These are phyloP conservation scores for Chiroxiphia lanceolata DNA, from an alignment of 2,797 vertebrate genomes.

Conservation along the genomic window DNA sequence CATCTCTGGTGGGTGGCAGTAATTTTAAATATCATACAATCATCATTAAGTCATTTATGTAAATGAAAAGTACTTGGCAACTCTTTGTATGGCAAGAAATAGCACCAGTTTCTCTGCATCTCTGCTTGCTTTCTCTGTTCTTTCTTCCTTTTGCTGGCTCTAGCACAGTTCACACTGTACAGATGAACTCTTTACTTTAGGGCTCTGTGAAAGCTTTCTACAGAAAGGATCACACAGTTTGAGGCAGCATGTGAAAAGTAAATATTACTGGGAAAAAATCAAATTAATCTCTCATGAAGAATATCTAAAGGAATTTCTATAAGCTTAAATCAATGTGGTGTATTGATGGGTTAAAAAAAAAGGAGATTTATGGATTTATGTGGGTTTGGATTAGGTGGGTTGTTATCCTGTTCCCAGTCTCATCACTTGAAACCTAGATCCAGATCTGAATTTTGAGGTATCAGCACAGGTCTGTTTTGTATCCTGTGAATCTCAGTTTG, in stretches of 20 bases:
- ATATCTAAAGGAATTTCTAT: not conserved
- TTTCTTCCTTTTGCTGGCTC: not conserved
- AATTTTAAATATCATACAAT: constrained; percentile 62
- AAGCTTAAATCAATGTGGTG: not conserved
- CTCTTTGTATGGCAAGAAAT: constrained; percentile 12
- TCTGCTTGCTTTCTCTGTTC: not conserved
- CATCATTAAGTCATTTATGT: constrained; percentile 59
- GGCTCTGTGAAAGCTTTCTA: not conserved
- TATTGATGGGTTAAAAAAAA: not conserved
- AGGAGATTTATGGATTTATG: not conserved
- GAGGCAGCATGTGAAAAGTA: not conserved
- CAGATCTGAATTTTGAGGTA: constrained; percentile 19
- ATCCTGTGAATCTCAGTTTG: not conserved
- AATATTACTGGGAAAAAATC: not conserved
- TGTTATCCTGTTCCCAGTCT: not conserved
- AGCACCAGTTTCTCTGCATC: not conserved
- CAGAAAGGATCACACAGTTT: not conserved
- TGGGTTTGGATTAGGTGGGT: not conserved
- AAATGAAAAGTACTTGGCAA: constrained; percentile 60
- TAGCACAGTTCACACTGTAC: not conserved
- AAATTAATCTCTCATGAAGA: not conserved
- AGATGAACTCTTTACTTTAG: not conserved
- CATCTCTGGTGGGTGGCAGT: constrained; percentile 44
- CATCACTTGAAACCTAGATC: not conserved
- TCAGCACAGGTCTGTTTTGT: not conserved